These are phyloP conservation scores for Parambassis ranga DNA, from an alignment of 2,797 vertebrate species.

Conservation along the genomic window DNA sequence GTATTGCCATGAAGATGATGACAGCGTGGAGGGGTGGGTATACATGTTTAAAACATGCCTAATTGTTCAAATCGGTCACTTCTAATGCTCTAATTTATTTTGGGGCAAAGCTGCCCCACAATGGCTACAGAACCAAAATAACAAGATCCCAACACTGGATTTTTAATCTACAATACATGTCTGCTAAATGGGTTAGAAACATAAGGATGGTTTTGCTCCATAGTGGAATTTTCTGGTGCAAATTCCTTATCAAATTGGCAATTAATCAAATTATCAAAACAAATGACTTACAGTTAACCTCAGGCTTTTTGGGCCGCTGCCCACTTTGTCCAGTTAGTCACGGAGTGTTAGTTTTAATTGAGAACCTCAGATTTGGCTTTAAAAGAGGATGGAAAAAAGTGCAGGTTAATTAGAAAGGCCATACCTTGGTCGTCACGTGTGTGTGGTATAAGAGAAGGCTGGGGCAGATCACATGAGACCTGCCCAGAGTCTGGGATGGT, in stretches of 20 bases:
- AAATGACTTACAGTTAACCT: not conserved
- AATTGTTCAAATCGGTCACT: too few relatives aligned
- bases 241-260: not conserved
- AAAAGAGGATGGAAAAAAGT: not conserved
- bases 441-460: slow-evolving; percentile 74
- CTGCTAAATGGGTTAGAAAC: not conserved
- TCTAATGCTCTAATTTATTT: too few relatives aligned
- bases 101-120: too few relatives aligned
- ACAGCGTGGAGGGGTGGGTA: too few relatives aligned
- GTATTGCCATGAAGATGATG: too few relatives aligned
- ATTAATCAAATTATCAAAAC: not conserved
- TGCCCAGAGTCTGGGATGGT: slow-evolving; percentile 68
- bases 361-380: not conserved
- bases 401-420: slow-evolving; percentile 2
- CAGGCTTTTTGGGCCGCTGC: not conserved
- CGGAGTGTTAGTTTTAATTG: not conserved
- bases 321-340: not conserved
- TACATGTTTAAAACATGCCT: too few relatives aligned
- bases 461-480: slow-evolving; percentile 77
- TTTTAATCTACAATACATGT: not conserved
- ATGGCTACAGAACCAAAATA: not conserved
- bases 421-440: slow-evolving; percentile 87
- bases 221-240: not conserved
- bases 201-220: fast-evolving
- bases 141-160: not conserved